Base-by-base conservation (phyloP, 2,888 invertebrate species). In the Lasiommata megera region DNA sequence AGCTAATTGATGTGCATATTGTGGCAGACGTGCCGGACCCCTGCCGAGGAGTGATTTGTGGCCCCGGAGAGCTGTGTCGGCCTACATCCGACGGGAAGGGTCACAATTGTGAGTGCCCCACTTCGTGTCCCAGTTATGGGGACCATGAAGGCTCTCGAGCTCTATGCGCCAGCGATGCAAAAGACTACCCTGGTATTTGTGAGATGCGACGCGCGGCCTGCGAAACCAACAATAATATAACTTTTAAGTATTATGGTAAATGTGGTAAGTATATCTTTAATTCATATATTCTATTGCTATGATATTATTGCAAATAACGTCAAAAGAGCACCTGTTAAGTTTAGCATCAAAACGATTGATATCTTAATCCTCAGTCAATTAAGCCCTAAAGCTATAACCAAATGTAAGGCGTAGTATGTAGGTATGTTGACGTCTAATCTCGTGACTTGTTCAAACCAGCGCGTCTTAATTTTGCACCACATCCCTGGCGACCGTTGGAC, bases 131-230 rank as follows among this genome's bases (percentile, higher is more conserved):
- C 55, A 94, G 93, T 79, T 96, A 95, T 84, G 96, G 96, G 5
- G 96, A 97, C 86, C 95, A 95, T 85, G 93, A 94, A 66, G 95
- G 94, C 59, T 95, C 95, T 34, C 90, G 94, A 54, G 94, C 96
- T 0, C 94, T 97, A 46, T 97, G 97, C 82, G 96, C 96, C 79
- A 91, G 94, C 74, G 96, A 98, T 86, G 96, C 96, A 7, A 90
- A 93, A 63, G 96, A 97, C 78, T 98, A 98, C 82, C 92, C 93
- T 58, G 96, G 95, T 76, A 94, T 95, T 69, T 98, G 98, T 89
- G 95, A 96, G 78, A 92, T 98, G 87, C 93, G 95, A 71, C 92
- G 94, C 65, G 93, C 94, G 48, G 95, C 97, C 9, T 98, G 98
- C 85, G 92, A 93, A 58, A 91, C 93, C 56, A 93, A 93, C 65